Evolutionary conservation across 2,797 vertebrate genomes (phyloP).

Genomic region (Parambassis ranga): DNA sequence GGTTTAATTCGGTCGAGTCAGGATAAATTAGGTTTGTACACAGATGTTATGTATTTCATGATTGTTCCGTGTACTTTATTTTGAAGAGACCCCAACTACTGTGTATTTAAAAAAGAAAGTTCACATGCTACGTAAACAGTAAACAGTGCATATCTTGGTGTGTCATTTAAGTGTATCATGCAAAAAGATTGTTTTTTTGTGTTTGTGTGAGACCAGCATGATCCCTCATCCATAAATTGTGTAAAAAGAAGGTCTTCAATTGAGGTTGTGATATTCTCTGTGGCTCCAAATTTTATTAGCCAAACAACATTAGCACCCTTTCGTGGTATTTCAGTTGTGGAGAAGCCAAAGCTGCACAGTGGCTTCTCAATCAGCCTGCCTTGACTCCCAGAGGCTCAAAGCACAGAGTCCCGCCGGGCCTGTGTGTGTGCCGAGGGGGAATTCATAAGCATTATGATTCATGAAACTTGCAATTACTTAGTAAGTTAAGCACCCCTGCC

Average conservation of each 20-base stretch:
- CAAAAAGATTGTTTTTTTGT: too few species aligned
- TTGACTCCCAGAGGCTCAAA: constrained; percentile 54
- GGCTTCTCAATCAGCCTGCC: constrained; percentile 48
- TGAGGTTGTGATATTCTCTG: constrained; percentile 33
- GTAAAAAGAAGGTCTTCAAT: constrained; percentile 5
- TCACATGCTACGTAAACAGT: constrained; percentile 1
- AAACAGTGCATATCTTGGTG: constrained; percentile 5
- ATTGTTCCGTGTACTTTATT: constrained; percentile 28
- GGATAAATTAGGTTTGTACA: constrained; percentile 51
- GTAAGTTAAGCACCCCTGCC: constrained; percentile 74
- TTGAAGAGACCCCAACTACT: constrained; percentile 25
- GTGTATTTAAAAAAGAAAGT: constrained; percentile 37
- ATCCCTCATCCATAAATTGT: constrained; percentile 9
- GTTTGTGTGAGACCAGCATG: constrained; percentile 2
- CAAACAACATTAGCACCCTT: constrained; percentile 55
- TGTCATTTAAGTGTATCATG: constrained; percentile 29
- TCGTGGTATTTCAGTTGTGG: constrained; percentile 18
- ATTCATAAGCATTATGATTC: constrained; percentile 79
- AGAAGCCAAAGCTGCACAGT: constrained; percentile 45
- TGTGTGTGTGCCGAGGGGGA: constrained; percentile 49
- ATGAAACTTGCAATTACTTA: constrained; percentile 80
- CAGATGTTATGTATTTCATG: constrained; percentile 44
- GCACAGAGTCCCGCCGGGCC: constrained; percentile 53
- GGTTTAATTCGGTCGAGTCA: constrained; percentile 49
- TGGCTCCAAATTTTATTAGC: constrained; percentile 40